Conservation (phyloP, 2,888 invertebrate genomes). For the Heteropelma amictum region DNA sequence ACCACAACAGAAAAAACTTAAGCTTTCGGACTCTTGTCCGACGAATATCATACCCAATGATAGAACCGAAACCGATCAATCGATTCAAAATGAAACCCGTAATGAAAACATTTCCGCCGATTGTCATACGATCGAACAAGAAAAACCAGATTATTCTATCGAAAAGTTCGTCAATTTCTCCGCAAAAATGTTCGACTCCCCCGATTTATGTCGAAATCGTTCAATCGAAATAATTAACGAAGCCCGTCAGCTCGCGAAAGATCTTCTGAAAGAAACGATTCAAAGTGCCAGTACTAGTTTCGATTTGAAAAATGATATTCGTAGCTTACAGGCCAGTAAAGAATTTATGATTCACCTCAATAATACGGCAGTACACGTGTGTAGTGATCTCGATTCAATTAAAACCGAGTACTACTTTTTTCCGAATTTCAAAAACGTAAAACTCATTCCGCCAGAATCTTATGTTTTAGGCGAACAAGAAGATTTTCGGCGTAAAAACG, state of each 20-base stretch:
- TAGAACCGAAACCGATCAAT: neutral
- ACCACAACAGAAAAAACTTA: neutral
- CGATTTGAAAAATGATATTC: constrained; percentile 10
- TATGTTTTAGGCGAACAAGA: constrained; percentile 39
- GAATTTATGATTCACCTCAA: constrained; percentile 6
- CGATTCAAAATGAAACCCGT: neutral
- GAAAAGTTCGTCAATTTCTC: constrained; percentile 3
- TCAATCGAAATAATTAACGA: constrained; percentile 19
- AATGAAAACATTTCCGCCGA: neutral
- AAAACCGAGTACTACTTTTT: constrained; percentile 36
- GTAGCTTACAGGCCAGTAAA: neutral
- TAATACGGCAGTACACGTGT: neutral
- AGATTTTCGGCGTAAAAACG: constrained; percentile 21
- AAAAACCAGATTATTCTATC: neutral
- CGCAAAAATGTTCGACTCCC: constrained; percentile 30
- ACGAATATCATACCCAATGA: neutral
- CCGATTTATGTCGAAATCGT: constrained; percentile 35
- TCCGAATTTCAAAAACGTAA: constrained; percentile 22
- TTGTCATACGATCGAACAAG: neutral
- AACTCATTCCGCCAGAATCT: constrained; percentile 34
- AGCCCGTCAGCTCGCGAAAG: constrained; percentile 6
- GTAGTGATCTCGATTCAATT: constrained; percentile 9
- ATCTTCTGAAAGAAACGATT: constrained; percentile 10
- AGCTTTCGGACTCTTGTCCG: neutral
- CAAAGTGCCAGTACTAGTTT: constrained; percentile 9